Evolutionary conservation across 2,797 vertebrate genomes (phyloP).

Genomic region (Sphenopsis melanotis): DNA sequence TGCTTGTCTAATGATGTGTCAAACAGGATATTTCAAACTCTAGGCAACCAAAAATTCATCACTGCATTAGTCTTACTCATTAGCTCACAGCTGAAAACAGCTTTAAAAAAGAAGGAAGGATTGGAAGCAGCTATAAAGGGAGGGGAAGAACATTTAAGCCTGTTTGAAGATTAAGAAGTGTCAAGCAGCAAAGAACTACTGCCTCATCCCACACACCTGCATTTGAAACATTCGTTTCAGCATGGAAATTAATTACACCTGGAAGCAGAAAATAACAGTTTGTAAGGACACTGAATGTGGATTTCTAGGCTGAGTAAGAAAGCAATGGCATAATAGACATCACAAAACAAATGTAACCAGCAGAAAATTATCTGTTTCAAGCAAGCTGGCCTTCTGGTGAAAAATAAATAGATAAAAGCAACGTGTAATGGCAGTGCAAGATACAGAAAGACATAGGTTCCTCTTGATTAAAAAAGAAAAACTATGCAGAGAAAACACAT

Average conservation of each 20-base stretch:
- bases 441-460: not conserved
- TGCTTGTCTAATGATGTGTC: not conserved
- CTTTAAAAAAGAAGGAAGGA: conserved; percentile 46
- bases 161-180: conserved; percentile 59
- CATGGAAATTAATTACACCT: conserved; percentile 24
- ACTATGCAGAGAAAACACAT: not conserved
- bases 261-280: conserved; percentile 2
- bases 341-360: not conserved
- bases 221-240: not conserved
- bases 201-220: conserved; percentile 40
- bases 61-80: conserved; percentile 9
- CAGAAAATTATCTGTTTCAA: not conserved
- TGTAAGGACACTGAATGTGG: not conserved
- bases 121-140: conserved; percentile 39
- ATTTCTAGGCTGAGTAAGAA: not conserved
- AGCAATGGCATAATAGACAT: not conserved
- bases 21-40: not conserved
- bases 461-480: not conserved
- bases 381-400: not conserved
- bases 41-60: conserved; percentile 17
- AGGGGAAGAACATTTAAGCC: conserved; percentile 44
- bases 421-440: not conserved
- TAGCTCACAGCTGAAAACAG: conserved; percentile 34
- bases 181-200: conserved; percentile 34
- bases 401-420: not conserved